Base-by-base conservation (phyloP, 2,888 invertebrate genomes). In the Meteorus colon region DNA sequence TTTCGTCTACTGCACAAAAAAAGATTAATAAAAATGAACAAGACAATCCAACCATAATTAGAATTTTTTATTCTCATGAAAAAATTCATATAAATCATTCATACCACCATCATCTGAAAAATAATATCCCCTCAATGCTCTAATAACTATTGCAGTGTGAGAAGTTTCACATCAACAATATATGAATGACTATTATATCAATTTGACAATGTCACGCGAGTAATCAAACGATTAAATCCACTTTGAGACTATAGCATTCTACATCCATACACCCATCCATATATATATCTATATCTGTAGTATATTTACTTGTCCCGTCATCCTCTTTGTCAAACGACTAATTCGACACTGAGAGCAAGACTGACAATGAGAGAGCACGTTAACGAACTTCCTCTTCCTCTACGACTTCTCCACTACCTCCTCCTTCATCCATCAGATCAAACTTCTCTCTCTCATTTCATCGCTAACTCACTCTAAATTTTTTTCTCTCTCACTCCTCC, bases 121-220 rank as follows among this genome's bases (percentile, higher is more conserved):
- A 6, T 34, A 8, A 34, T 34, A 34, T 6, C 8, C 34, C 34
- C 34, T 0, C 8, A 45, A 45, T n/a, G 19, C 4, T n/a, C 3
- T 4, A n/a, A 51, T 6, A 19, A 55, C 5, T 24, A 55, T 19
- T 55, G 19, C 19, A 55, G 75, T 77, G 78, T 78, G 80, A 77
- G 78, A 78, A 80, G 75, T 77, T 75, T 75, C 77, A 78, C 76
- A 71, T 71, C 71, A 69, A 51, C 31, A 41, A 41, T 41, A 37
- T 65, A 48, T 27, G 48, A 24, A 19, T n/a, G 31, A 31, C n/a
- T 31, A 29, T n/a, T 31, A 29, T 29, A 63, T 34, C 34, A 29
- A 31, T 34, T 65, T 41, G 37, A 65, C 24, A 55, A 55, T 55
- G 55, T 19, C 29, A 41, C n/a, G 59, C 48, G 27, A 74, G 60